A percentile compares a stretch with the other conserved stretches of the same genome.
phyloP scores from a whole-genome alignment of 2,888 invertebrate species.

The Rhorus exstirpatorius region DNA sequence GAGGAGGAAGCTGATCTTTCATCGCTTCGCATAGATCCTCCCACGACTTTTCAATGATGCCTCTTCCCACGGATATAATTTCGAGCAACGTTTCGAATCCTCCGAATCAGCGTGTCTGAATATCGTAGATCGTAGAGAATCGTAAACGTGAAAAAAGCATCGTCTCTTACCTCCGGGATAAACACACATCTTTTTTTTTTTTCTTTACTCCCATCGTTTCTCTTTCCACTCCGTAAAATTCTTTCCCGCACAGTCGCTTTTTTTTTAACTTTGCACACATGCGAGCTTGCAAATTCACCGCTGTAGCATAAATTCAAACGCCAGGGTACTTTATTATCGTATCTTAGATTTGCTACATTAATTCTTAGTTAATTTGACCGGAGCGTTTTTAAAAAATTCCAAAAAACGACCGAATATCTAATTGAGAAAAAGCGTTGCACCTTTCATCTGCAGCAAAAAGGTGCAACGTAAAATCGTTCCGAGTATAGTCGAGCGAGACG shows the following conservation, averaged over 20 bases:
- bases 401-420: background rate
- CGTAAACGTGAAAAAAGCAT: conserved; percentile 19
- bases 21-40: conserved; percentile 13
- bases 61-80: background rate
- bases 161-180: background rate
- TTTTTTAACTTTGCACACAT: background rate
- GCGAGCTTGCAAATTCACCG: background rate
- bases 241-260: no score
- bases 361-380: no score
- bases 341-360: no score
- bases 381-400: background rate
- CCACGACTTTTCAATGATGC: conserved; percentile 44
- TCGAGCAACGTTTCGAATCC: background rate
- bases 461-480: conserved; percentile 71
- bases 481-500: conserved; percentile 19
- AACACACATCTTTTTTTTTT: no score
- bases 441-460: conserved; percentile 81
- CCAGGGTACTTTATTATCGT: no score
- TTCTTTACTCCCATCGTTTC: conserved; percentile 15
- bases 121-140: conserved; percentile 44
- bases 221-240: conserved; percentile 28
- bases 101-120: conserved; percentile 15
- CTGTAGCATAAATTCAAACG: background rate
- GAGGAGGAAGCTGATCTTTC: conserved; percentile 20
- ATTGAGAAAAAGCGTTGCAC: conserved; percentile 52